Conservation (phyloP, 1,140 invertebrate genomes). For the Agrypnia vestita region DNA sequence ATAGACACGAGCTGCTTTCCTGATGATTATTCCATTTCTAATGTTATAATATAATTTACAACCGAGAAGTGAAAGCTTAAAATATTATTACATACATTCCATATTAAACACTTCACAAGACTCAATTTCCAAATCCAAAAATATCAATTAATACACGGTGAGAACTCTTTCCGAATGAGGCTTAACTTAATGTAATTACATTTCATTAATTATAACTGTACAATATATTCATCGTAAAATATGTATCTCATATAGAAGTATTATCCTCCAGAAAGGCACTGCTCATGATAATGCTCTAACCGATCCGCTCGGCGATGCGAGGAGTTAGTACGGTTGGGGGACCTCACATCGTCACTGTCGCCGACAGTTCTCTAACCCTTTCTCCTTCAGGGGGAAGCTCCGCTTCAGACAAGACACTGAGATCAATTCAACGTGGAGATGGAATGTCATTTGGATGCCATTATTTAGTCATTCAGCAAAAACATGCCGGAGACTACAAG, state of each 20-base stretch:
- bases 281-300: conserved; percentile 47
- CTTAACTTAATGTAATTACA: conserved; percentile 53
- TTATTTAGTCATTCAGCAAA: conserved; percentile 5
- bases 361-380: background rate
- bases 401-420: conserved; percentile 10
- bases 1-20: conserved; percentile 21
- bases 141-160: conserved; percentile 47
- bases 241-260: conserved; percentile 51
- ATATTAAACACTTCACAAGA: background rate
- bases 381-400: conserved; percentile 8
- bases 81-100: conserved; percentile 36
- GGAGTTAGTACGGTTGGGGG: conserved; percentile 47
- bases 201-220: conserved; percentile 56
- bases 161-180: conserved; percentile 13
- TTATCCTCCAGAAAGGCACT: conserved; percentile 57
- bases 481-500: background rate
- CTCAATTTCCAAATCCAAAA: conserved; percentile 41
- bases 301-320: background rate
- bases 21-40: background rate
- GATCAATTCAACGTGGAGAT: conserved; percentile 32
- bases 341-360: background rate
- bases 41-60: conserved; percentile 28
- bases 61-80: conserved; percentile 22
- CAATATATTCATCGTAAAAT: conserved; percentile 62
- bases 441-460: conserved; percentile 30